phyloP scores from a whole-genome alignment of 2,113 vertebrate genomes.

The Aegotheles bennettii region DNA sequence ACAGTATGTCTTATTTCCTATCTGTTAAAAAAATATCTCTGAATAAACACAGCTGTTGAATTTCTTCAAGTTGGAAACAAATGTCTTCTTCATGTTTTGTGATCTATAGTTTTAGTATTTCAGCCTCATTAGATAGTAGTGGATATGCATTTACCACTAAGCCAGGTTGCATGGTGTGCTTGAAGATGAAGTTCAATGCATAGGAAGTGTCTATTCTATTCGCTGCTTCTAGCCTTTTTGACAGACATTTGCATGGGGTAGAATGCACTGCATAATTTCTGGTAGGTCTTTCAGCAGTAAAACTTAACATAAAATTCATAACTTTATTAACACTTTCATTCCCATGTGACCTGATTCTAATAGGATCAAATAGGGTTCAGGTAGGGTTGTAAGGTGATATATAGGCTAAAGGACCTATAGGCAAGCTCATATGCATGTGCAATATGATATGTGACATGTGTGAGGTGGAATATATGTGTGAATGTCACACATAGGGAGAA shows the following conservation, averaged over 20 bases:
- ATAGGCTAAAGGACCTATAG: not conserved
- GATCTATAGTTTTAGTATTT: not conserved
- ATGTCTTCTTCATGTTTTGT: not conserved
- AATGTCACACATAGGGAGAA: not conserved
- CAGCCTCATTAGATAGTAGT: not conserved
- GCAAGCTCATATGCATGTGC: accelerated
- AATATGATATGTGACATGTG: not conserved
- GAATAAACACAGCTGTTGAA: not conserved
- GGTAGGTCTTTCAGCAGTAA: not conserved
- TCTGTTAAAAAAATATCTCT: not conserved
- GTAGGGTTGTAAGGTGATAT: not conserved
- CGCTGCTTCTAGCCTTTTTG: not conserved
- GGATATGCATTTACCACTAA: not conserved
- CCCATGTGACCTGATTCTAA: not conserved
- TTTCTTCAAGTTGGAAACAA: not conserved
- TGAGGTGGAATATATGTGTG: not conserved
- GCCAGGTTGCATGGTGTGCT: not conserved
- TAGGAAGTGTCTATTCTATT: not conserved
- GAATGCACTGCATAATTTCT: not conserved
- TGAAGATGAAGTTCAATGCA: not conserved
- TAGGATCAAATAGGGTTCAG: not conserved
- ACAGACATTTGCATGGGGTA: not conserved
- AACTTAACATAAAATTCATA: not conserved
- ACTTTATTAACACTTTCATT: not conserved
- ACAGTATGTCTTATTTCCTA: not conserved